Evolutionary conservation across 2,113 vertebrate species (phyloP), one percentile per base, ranked within the genome.

Genomic region (Ornithorhynchus anatinus): DNA sequence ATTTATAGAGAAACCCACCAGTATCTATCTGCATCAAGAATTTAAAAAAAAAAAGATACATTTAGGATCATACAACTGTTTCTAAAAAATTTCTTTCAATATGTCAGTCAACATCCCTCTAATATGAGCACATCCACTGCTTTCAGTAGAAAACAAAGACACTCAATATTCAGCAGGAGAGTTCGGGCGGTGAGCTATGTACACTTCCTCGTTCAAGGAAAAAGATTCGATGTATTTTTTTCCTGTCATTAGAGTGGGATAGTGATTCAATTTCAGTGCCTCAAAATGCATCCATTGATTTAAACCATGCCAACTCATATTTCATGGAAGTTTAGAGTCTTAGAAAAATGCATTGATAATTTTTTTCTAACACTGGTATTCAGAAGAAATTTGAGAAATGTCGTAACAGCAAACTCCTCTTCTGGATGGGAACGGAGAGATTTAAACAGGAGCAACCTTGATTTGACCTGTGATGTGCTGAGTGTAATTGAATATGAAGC

Each of bases 301-400:
- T 69, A 12, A 76, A 68, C 3, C 8, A 3, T 42, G 65, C 19
- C 38, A 71, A n/a, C 23, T 81, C 48, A 36, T 75, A 50, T 77
- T 84, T 80, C 59, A 70, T 9, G 5, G 29, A 64, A 62, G 54
- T 65, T 58, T 56, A 40, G 53, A 54, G 25, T 72, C 48, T 77
- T 69, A 79, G 27, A 60, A 43, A 80, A 80, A 62, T 47, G 36
- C 68, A 50, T 43, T 7, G 23, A 20, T 29, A n/a, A 16, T 44
- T 22, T 71, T 23, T 59, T 61, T 62, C 11, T 69, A 47, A 47
- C 25, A 52, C 10, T 45, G 33, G 45, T n/a, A n/a, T 68, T 66
- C 51, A 25, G 76, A 75, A 79, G 75, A 84, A 84, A 84, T 38
- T 44, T 63, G 48, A 71, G 48, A 85, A 75, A 44, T 48, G 37